Percentiles rank a stretch among this genome's conserved stretches.
Conservation (phyloP, 2,888 invertebrate species). For the Dione juno region DNA sequence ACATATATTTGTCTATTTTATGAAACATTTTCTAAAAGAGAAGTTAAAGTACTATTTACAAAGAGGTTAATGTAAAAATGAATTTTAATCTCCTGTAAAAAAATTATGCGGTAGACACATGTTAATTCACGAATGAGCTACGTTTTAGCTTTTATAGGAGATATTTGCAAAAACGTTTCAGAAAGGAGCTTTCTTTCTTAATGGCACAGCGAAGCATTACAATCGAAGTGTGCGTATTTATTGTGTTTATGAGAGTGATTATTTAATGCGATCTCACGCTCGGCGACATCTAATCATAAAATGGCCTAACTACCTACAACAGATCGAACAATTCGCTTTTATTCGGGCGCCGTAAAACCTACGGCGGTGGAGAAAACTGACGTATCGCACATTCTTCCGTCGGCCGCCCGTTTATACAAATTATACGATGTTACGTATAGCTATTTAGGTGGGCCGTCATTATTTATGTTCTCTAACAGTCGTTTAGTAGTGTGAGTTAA, state of each 20-base stretch:
- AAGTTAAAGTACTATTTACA: not conserved
- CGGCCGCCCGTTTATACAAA: conserved; percentile 77
- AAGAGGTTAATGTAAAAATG: not conserved
- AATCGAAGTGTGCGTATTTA: conserved; percentile 64
- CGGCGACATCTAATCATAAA: conserved; percentile 52
- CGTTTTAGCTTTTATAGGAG: conserved; percentile 7
- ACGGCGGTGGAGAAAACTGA: conserved; percentile 69
- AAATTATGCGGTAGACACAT: not conserved
- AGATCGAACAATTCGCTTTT: conserved; percentile 64
- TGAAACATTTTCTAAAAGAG: not conserved
- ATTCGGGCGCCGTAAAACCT: conserved; percentile 69
- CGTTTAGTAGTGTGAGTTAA: conserved; percentile 80
- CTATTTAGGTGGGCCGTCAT: conserved; percentile 83
- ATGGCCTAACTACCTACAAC: conserved; percentile 65
- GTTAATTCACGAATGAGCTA: not conserved
- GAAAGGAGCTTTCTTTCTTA: conserved; percentile 42
- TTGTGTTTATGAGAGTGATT: conserved; percentile 71
- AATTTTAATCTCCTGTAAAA: not conserved
- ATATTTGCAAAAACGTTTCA: conserved; percentile 33
- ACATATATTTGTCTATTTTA: not conserved
- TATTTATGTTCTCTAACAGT: conserved; percentile 84
- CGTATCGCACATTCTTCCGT: conserved; percentile 75
- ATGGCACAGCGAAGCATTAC: conserved; percentile 50
- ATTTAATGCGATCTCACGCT: conserved; percentile 77
- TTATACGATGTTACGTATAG: conserved; percentile 81